phyloP scores from a whole-genome alignment of 2,888 invertebrate species.

The Oxyteleia sp. region DNA sequence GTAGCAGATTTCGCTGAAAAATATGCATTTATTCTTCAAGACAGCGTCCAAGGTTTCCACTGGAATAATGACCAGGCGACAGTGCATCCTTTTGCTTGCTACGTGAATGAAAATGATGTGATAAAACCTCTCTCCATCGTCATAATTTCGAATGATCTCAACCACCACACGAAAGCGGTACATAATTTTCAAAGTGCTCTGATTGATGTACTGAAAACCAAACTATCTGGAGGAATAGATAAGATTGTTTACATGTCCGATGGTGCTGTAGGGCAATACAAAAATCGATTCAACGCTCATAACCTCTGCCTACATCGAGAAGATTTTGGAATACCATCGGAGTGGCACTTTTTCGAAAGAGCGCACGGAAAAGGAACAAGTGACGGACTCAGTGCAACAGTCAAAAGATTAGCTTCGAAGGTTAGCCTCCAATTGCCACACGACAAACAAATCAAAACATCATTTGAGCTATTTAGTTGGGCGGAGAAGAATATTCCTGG shows the following conservation, averaged over 20 bases:
- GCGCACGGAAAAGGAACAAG: not conserved
- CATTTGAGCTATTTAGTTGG: too few relatives aligned
- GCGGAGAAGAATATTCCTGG: too few relatives aligned
- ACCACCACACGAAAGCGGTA: constrained; percentile 58
- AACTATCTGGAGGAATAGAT: too few relatives aligned
- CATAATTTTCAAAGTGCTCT: constrained; percentile 47
- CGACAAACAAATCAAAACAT: too few relatives aligned
- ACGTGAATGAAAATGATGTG: too few relatives aligned
- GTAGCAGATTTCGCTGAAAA: constrained; percentile 68
- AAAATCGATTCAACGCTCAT: constrained; percentile 40
- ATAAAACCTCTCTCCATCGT: constrained; percentile 44
- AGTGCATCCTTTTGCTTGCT: constrained; percentile 60
- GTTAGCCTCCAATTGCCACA: not conserved
- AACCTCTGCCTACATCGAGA: not conserved
- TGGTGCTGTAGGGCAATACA: constrained; percentile 50
- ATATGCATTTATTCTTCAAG: constrained; percentile 58
- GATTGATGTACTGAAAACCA: constrained; percentile 12
- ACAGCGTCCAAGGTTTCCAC: constrained; percentile 57
- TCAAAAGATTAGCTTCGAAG: not conserved
- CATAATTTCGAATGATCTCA: constrained; percentile 69
- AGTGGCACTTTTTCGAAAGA: constrained; percentile 3
- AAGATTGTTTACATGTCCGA: constrained; percentile 59
- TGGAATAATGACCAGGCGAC: constrained; percentile 71
- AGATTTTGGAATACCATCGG: not conserved
- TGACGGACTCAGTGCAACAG: not conserved